Conservation (phyloP, 2,113 vertebrate genomes). For the Rousettus leschenaultii region DNA sequence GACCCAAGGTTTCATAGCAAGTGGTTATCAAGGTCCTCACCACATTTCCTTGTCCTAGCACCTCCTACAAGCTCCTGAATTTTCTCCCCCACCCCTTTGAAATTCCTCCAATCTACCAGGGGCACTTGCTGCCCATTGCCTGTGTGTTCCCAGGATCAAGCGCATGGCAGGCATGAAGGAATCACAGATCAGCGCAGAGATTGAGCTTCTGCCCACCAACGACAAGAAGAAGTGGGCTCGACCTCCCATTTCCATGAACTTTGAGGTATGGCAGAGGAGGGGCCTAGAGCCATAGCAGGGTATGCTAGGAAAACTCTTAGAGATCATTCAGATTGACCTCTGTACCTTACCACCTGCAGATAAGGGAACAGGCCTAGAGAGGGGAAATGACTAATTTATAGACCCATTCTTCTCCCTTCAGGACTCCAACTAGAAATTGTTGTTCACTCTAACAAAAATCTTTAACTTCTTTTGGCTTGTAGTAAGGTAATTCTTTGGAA, state of each 20-base stretch:
- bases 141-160: slow-evolving; percentile 90
- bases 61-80: background rate
- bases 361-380: background rate
- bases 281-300: background rate
- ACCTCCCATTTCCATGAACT: slow-evolving; percentile 99
- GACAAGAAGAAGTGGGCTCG: slow-evolving; percentile 99
- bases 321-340: background rate
- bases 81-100: background rate
- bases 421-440: background rate
- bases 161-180: slow-evolving; percentile 99
- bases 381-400: background rate
- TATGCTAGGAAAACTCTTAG: background rate
- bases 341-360: background rate
- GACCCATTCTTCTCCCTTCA: background rate
- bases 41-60: background rate
- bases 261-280: slow-evolving; percentile 88
- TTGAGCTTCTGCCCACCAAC: slow-evolving; percentile 98
- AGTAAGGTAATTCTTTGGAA: slow-evolving; percentile 20
- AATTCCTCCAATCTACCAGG: background rate
- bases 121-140: background rate
- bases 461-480: background rate
- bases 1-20: background rate
- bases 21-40: background rate
- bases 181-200: slow-evolving; percentile 99
- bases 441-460: background rate